Percentiles rank a stretch among this genome's conserved stretches.
phyloP scores from a whole-genome alignment of 2,888 invertebrate genomes.

The Leptinotarsa juncta region DNA sequence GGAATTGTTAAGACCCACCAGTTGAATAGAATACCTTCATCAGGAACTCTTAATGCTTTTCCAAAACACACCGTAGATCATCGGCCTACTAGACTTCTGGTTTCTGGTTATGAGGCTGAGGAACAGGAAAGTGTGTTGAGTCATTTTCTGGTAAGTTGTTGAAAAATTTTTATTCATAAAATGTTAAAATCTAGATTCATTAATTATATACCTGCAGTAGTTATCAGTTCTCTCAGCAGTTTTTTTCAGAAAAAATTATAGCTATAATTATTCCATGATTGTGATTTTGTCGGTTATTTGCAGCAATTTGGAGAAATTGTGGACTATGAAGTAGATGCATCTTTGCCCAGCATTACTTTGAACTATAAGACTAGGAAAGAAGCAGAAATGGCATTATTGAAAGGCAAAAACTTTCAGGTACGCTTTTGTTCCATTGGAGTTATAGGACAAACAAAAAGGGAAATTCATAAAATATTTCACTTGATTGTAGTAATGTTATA shows the following conservation, averaged over 20 bases:
- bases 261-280: background rate
- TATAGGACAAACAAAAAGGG: too few species aligned
- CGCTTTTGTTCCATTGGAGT: background rate
- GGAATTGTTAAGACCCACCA: conserved; percentile 50
- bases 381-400: conserved; percentile 81
- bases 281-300: conserved; percentile 41
- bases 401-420: conserved; percentile 83
- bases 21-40: conserved; percentile 39
- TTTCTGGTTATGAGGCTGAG: conserved; percentile 88
- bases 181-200: too few species aligned
- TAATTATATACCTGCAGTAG: too few species aligned
- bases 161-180: too few species aligned
- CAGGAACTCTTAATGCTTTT: conserved; percentile 47
- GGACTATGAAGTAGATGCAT: conserved; percentile 80
- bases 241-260: too few species aligned
- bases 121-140: conserved; percentile 83
- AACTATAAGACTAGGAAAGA: conserved; percentile 82
- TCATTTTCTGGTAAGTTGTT: conserved; percentile 82
- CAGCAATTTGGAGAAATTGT: conserved; percentile 90
- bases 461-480: background rate
- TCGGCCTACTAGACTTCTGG: conserved; percentile 85
- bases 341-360: conserved; percentile 80
- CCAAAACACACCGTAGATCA: conserved; percentile 80
- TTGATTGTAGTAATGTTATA: too few species aligned
- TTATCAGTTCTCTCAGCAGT: too few species aligned